Base-by-base conservation (phyloP, 2,113 vertebrate genomes). In the Poicephalus meyeri region DNA sequence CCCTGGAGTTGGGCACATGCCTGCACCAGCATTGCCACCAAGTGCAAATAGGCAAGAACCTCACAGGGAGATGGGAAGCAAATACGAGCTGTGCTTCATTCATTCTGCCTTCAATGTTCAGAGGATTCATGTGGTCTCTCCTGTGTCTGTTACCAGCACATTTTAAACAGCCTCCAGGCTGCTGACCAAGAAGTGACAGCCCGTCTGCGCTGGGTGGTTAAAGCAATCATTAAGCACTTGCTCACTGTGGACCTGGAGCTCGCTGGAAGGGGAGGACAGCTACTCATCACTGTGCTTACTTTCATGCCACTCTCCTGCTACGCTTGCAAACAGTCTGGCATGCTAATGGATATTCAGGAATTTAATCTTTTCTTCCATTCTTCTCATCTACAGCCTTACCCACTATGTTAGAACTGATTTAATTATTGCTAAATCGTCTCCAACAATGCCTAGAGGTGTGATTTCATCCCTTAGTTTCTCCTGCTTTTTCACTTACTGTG, bases 11-110 rank as follows among this genome's bases (percentile, higher is more conserved):
- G 4, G 74, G 61, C 79, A 23, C 29, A 3, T 1, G 1, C 7
- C 42, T 2, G 9, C 0, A 10, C 3, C 6, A 61, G 69, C 74
- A 28, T 10, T 0, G 0, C 20, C 41, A 3, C 63, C 6, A 20
- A 55, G 50, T 0, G 23, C 44, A 4, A 19, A n/a, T 0, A 7
- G 17, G 39, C 0, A 6, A 55, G 33, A 87, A 17, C 18, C 65
- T 63, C 72, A 7, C 46, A 7, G 71, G 31, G 70, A 66, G 87
- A 50, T 1, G 10, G 76, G 52, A 72, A 79, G 55, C 10, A 11
- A 41, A 20, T 2, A 35, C 1, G 5, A 65, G n/a, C 58, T 44
- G 64, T 52, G 56, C 52, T 84, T 41, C 26, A 23, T 47, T 42
- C 72, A 23, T 47, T 42, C 72, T 58, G 64, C 21, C 2, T 6